phyloP scores from a whole-genome alignment of 2,797 vertebrate species.

The Megalops cyprinoides region DNA sequence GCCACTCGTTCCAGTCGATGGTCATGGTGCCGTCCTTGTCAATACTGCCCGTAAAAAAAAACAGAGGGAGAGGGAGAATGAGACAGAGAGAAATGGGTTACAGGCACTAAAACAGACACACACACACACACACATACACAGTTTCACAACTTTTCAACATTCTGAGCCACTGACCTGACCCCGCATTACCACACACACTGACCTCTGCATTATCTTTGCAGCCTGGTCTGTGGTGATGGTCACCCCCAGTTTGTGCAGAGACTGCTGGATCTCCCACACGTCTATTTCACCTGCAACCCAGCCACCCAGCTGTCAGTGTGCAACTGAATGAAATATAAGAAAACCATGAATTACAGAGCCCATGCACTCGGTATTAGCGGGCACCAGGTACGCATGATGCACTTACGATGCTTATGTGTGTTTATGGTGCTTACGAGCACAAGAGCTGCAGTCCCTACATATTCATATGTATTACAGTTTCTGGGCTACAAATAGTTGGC shows the following conservation, averaged over 20 bases:
- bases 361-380: neutral
- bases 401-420: neutral
- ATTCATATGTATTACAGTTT: neutral
- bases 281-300: slow-evolving; percentile 79
- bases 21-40: slow-evolving; percentile 88
- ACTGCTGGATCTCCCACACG: slow-evolving; percentile 83
- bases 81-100: neutral
- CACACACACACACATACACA: neutral
- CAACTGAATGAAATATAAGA: neutral
- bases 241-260: slow-evolving; percentile 79
- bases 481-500: neutral
- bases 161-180: neutral
- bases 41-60: slow-evolving; percentile 71
- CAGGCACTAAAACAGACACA: neutral
- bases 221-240: slow-evolving; percentile 78
- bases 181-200: slow-evolving; percentile 34
- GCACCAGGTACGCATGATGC: neutral
- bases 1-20: slow-evolving; percentile 89
- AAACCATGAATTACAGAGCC: no score
- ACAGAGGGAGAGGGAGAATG: neutral
- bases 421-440: no score
- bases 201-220: slow-evolving; percentile 85
- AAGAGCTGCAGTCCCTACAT: no score
- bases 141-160: slow-evolving; percentile 8
- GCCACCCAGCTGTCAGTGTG: neutral